Base-by-base conservation (phyloP, 2,888 invertebrate species). In the Eudasyphora cyanicolor region DNA sequence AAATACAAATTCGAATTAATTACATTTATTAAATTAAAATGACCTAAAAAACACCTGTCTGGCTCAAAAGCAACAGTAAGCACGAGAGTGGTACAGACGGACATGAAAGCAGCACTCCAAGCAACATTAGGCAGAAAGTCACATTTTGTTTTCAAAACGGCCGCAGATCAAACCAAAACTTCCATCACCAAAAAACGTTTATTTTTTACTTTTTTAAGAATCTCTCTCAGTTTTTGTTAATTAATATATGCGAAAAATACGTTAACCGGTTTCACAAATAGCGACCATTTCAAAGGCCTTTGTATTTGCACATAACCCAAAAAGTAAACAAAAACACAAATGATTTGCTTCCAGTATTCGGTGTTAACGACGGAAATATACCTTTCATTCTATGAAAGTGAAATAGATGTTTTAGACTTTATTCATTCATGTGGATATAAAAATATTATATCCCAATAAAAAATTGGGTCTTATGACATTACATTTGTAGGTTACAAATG, bases 31-130 rank as follows among this genome's bases (percentile, higher is more conserved):
- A n/a, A n/a, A n/a, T n/a, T 45, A n/a, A 29, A 29, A 3, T 60
- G 60, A 60, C 60, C 60, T 60, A 29, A 29, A 49, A 60, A 60
- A 24, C 60, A 60, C 60, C 60, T 60, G 60, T 7, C 29, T 29
- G n/a, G 4, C 14, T 29, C 60, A n/a, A n/a, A n/a, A n/a, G n/a
- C n/a, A n/a, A n/a, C n/a, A n/a, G n/a, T n/a, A n/a, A n/a, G 17
- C 29, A 29, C 32, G 60, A 5, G 14, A 8, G n/a, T n/a, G 60
- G n/a, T n/a, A n/a, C n/a, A n/a, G n/a, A n/a, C n/a, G n/a, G n/a
- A n/a, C n/a, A n/a, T n/a, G n/a, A n/a, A n/a, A n/a, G n/a, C n/a
- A n/a, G 60, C 29, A 60, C 32, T 60, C 5, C 14, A n/a, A 32
- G 1, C 3, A 60, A 1, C 29, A 29, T 60, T 60, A 7, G 10